Evolutionary conservation across 2,797 vertebrate genomes (phyloP).

Genomic region (Lycodopsis pacificus): DNA sequence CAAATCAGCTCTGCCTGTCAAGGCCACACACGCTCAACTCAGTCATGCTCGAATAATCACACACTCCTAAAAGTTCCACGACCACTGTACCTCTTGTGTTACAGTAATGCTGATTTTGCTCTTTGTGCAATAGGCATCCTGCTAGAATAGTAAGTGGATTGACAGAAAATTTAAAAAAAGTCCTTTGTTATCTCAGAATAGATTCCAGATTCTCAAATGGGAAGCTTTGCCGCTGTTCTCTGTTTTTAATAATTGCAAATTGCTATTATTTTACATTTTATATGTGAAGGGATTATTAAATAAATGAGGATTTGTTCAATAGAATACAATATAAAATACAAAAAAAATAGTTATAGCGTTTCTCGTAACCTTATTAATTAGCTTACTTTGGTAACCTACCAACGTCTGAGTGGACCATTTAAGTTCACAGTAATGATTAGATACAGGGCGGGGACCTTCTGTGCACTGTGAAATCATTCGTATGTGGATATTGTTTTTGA

Average conservation of each 20-base stretch:
- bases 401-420: neutral
- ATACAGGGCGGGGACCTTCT: neutral
- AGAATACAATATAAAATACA: neutral
- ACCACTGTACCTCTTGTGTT: neutral
- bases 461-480: neutral
- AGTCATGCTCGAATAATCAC: constrained; percentile 18
- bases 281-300: neutral
- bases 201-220: neutral
- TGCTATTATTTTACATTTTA: neutral
- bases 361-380: neutral
- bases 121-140: neutral
- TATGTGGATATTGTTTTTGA: neutral
- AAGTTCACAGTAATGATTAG: neutral
- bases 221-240: neutral
- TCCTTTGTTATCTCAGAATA: neutral
- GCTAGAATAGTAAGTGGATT: neutral
- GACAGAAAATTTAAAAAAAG: neutral
- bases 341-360: neutral
- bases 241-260: neutral
- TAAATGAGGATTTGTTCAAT: neutral
- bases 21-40: constrained; percentile 6
- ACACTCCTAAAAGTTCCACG: constrained; percentile 11
- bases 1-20: constrained; percentile 71
- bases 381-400: too few species aligned
- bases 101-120: neutral